phyloP scores from a whole-genome alignment of 2,888 invertebrate species.

The Conistra vaccinii region DNA sequence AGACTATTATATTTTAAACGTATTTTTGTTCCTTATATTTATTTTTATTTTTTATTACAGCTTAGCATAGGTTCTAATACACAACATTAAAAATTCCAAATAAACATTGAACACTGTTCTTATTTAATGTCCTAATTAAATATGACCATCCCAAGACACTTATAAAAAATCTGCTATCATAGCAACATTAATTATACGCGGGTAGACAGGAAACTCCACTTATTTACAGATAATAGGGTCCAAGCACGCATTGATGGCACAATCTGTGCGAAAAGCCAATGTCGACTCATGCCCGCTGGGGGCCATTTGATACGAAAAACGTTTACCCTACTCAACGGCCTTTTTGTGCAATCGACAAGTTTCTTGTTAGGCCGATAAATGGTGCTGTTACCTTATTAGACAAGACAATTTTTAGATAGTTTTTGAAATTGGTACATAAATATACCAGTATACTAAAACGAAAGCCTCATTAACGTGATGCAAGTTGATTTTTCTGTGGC shows the following conservation, averaged over 20 bases:
- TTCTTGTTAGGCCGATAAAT: slow-evolving; percentile 51
- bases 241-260: slow-evolving; percentile 46
- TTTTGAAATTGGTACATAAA: not conserved
- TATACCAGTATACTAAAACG: not conserved
- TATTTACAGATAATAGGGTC: slow-evolving; percentile 47
- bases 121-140: slow-evolving; percentile 10
- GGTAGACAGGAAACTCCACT: slow-evolving; percentile 31
- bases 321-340: slow-evolving; percentile 54
- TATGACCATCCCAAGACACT: slow-evolving; percentile 9
- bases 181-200: slow-evolving; percentile 36
- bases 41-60: too few species aligned
- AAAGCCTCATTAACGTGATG: not conserved
- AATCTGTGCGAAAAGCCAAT: slow-evolving; percentile 43
- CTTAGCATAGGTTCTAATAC: too few species aligned
- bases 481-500: not conserved
- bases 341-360: slow-evolving; percentile 61
- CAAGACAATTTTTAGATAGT: slow-evolving; percentile 6
- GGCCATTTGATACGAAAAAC: slow-evolving; percentile 55
- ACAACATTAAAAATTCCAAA: not conserved
- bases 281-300: slow-evolving; percentile 57
- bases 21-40: too few species aligned
- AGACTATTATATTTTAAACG: too few species aligned
- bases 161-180: slow-evolving; percentile 23
- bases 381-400: slow-evolving; percentile 29
- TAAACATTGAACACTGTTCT: not conserved